phyloP scores from a whole-genome alignment of 2,797 vertebrate genomes.

The Selene dorsalis region DNA sequence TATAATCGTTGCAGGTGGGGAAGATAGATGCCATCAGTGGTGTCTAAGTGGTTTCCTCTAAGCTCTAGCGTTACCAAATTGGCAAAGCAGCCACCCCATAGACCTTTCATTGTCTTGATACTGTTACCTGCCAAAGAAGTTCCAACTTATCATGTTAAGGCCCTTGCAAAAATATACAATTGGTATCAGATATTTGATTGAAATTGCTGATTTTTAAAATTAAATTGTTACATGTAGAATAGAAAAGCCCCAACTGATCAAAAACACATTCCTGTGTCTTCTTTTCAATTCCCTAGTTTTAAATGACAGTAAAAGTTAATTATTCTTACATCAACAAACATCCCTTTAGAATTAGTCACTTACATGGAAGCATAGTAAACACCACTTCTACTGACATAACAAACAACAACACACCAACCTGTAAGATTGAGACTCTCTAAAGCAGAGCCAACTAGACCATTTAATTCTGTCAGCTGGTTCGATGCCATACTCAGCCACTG shows the following conservation, averaged over 20 bases:
- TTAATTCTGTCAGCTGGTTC: slow-evolving; percentile 85
- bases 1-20: slow-evolving; percentile 89
- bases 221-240: background rate
- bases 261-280: background rate
- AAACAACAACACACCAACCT: slow-evolving; percentile 81
- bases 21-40: slow-evolving; percentile 88
- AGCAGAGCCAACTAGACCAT: slow-evolving; percentile 85
- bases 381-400: background rate
- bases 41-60: slow-evolving; percentile 88
- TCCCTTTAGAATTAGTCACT: background rate
- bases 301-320: background rate
- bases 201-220: background rate
- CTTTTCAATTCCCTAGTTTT: background rate
- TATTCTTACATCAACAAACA: background rate
- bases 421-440: slow-evolving; percentile 88
- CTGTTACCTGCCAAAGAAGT: slow-evolving; percentile 84
- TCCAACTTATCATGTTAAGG: slow-evolving; percentile 11
- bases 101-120: slow-evolving; percentile 81
- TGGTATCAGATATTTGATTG: background rate
- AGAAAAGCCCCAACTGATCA: background rate
- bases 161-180: background rate
- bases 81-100: slow-evolving; percentile 81
- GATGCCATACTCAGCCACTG: slow-evolving; percentile 89
- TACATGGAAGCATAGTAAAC: background rate
- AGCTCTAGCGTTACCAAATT: slow-evolving; percentile 90